phyloP scores from a whole-genome alignment of 2,113 vertebrate species.

The Ginglymostoma cirratum region DNA sequence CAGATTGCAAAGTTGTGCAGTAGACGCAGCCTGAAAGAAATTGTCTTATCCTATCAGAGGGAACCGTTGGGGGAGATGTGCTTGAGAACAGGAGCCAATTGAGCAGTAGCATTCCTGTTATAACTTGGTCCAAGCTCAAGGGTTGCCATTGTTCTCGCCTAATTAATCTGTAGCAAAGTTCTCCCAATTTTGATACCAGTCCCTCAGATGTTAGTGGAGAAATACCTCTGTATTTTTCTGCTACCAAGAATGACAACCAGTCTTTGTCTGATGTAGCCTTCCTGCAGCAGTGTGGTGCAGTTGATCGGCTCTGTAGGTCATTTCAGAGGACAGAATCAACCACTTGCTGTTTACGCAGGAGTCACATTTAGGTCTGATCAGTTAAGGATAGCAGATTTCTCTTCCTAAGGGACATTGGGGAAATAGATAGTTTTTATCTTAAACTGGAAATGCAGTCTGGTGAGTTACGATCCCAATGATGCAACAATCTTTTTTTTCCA shows the following conservation, averaged over 20 bases:
- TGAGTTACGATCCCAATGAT: not conserved
- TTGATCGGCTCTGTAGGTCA: not conserved
- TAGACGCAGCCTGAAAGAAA: too few species aligned
- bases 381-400: not conserved
- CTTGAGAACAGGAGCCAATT: too few species aligned
- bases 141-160: not conserved
- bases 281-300: not conserved
- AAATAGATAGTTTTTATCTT: not conserved
- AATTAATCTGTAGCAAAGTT: not conserved
- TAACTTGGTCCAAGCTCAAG: too few species aligned
- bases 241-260: not conserved
- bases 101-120: too few species aligned
- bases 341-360: not conserved
- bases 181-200: not conserved
- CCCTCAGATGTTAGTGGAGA: not conserved
- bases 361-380: not conserved
- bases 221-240: not conserved
- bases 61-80: too few species aligned
- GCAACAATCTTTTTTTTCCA: not conserved
- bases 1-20: too few species aligned
- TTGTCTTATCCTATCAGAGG: too few species aligned
- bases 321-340: not conserved
- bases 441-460: not conserved
- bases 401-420: not conserved
- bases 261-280: too few species aligned